Evolutionary conservation across 2,797 vertebrate genomes (phyloP).

Genomic region (Cynodonichthys magdalenae): DNA sequence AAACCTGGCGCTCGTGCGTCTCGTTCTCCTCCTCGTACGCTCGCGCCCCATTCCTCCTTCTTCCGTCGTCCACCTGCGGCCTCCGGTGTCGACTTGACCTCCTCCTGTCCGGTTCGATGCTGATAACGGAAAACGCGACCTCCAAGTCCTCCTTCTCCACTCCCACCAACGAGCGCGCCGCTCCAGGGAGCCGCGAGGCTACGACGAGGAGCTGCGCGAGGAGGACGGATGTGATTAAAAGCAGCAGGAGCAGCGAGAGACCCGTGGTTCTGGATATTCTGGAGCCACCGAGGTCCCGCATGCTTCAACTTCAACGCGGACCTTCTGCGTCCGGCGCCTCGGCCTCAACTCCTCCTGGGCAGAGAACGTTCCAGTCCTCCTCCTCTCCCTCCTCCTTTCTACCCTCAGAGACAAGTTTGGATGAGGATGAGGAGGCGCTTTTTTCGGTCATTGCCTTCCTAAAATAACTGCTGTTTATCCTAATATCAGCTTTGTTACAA

Average conservation of each 20-base stretch:
- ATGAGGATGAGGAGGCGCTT: slow-evolving; percentile 69
- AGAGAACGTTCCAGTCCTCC: slow-evolving; percentile 61
- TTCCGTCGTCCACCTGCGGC: slow-evolving; percentile 29
- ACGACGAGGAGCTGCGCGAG: slow-evolving; percentile 62
- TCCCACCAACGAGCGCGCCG: background rate
- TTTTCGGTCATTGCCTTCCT: slow-evolving; percentile 55
- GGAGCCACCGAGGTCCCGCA: slow-evolving; percentile 50
- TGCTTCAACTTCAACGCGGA: slow-evolving; percentile 26
- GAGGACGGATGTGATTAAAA: slow-evolving; percentile 56
- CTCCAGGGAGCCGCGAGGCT: slow-evolving; percentile 50
- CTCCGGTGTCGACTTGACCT: slow-evolving; percentile 8
- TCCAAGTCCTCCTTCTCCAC: slow-evolving; percentile 24
- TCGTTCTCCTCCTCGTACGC: slow-evolving; percentile 75
- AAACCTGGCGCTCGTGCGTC: slow-evolving; percentile 63
- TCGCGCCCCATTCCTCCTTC: slow-evolving; percentile 17
- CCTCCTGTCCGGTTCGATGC: slow-evolving; percentile 66
- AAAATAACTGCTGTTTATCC: slow-evolving; percentile 29
- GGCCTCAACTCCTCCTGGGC: slow-evolving; percentile 24
- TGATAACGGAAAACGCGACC: slow-evolving; percentile 72
- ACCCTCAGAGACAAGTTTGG: slow-evolving; percentile 39
- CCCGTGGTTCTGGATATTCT: background rate
- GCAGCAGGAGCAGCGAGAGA: slow-evolving; percentile 25
- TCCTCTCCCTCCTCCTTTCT: slow-evolving; percentile 37
- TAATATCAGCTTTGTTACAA: background rate
- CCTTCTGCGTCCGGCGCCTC: slow-evolving; percentile 43